Conservation (phyloP, 2,797 vertebrate genomes). For the Chelon labrosus region DNA sequence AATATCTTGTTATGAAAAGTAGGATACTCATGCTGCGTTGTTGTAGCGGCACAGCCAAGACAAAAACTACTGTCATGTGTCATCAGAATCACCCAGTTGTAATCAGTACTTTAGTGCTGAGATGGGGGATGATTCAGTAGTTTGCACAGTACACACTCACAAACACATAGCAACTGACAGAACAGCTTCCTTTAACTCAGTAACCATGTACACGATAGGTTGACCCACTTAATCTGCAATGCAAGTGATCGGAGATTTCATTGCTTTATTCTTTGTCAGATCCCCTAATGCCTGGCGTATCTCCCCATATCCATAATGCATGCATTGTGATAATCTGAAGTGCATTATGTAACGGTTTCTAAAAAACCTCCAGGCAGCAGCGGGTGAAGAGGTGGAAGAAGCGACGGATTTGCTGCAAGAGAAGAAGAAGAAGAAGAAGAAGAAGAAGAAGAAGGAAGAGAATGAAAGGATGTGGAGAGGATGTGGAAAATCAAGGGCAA, state of each 20-base stretch:
- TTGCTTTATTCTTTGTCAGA: slow-evolving; percentile 60
- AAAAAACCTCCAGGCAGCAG: slow-evolving; percentile 65
- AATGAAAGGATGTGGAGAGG: slow-evolving; percentile 51
- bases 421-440: slow-evolving; percentile 52
- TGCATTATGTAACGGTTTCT: slow-evolving; percentile 77
- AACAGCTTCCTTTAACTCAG: slow-evolving; percentile 61
- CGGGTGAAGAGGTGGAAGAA: slow-evolving; percentile 74
- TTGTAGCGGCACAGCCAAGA: slow-evolving; percentile 45
- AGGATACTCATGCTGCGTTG: slow-evolving; percentile 49
- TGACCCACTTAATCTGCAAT: slow-evolving; percentile 68
- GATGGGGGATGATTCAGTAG: slow-evolving; percentile 66
- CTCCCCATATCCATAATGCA: slow-evolving; percentile 66
- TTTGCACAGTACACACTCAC: slow-evolving; percentile 50
- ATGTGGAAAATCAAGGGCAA: slow-evolving; percentile 63
- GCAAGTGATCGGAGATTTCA: slow-evolving; percentile 59
- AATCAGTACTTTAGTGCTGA: slow-evolving; percentile 67
- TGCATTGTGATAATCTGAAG: slow-evolving; percentile 76
- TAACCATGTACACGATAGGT: slow-evolving; percentile 55
- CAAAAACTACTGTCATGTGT: slow-evolving; percentile 74
- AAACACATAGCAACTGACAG: slow-evolving; percentile 41
- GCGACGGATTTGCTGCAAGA: slow-evolving; percentile 59
- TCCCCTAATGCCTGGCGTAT: slow-evolving; percentile 42
- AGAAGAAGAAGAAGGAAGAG: slow-evolving; percentile 44
- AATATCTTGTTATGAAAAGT: slow-evolving; percentile 37
- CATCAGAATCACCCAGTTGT: slow-evolving; percentile 75